These are phyloP conservation scores for Pseudolaguvia tuberculata DNA, from an alignment of 2,113 vertebrate species.

Conservation along the genomic window DNA sequence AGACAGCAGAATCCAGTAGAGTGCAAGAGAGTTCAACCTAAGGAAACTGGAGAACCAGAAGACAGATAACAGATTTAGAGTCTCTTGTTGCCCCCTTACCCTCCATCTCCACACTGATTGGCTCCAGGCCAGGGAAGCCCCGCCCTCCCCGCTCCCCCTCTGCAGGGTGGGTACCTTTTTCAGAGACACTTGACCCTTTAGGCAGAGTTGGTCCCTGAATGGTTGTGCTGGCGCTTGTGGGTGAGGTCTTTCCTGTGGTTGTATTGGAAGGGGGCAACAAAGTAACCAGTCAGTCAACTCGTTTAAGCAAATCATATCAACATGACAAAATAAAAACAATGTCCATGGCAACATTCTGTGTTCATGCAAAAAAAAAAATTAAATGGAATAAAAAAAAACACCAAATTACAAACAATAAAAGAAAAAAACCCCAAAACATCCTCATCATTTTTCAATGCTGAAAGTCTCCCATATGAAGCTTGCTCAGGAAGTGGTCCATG, in stretches of 20 bases:
- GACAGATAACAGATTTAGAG: conserved; percentile 46
- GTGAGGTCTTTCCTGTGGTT: conserved; percentile 78
- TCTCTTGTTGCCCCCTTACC: conserved; percentile 74
- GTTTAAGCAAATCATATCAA: conserved; percentile 47
- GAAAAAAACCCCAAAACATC: too few relatives aligned
- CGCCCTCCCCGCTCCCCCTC: conserved; percentile 70
- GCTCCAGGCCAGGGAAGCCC: conserved; percentile 75
- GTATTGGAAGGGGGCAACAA: conserved; percentile 67
- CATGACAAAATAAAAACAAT: conserved; percentile 30
- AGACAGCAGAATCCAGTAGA: conserved; percentile 65
- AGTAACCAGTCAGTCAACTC: conserved; percentile 71
- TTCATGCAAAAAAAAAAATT: conserved; percentile 6
- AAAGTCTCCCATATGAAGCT: not conserved
- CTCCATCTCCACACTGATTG: conserved; percentile 81
- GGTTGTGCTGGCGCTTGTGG: conserved; percentile 73
- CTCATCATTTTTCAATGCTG: not conserved
- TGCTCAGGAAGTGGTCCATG: not conserved
- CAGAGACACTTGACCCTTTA: conserved; percentile 71
- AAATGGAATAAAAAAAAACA: conserved; percentile 10
- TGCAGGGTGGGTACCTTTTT: conserved; percentile 73
- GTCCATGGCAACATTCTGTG: conserved; percentile 18
- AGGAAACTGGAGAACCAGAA: conserved; percentile 38
- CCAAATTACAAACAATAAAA: too few relatives aligned
- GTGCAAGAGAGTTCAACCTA: conserved; percentile 43
- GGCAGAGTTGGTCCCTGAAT: conserved; percentile 66